phyloP scores from a whole-genome alignment of 2,888 invertebrate species.

The Spisula subtruncata region DNA sequence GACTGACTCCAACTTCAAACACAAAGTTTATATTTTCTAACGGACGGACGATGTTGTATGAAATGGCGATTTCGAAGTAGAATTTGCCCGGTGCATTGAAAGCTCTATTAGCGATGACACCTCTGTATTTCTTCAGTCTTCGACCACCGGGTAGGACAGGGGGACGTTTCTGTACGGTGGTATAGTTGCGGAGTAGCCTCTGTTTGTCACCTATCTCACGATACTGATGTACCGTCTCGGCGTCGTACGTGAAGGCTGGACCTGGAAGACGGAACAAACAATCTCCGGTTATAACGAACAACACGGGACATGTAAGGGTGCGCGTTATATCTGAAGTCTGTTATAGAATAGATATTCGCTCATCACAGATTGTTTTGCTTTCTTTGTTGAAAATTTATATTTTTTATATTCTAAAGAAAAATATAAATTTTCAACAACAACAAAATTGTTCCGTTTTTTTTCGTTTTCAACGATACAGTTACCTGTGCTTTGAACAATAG shows the following conservation, averaged over 20 bases:
- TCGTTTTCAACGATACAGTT: too few relatives aligned
- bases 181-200: constrained; percentile 66
- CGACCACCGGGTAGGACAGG: constrained; percentile 55
- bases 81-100: constrained; percentile 71
- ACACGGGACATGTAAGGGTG: too few relatives aligned
- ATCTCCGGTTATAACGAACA: too few relatives aligned
- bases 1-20: constrained; percentile 74
- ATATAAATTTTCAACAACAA: too few relatives aligned
- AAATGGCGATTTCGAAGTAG: constrained; percentile 71
- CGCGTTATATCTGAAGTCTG: too few relatives aligned
- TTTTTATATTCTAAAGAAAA: too few relatives aligned
- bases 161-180: constrained; percentile 60
- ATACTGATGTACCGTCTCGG: constrained; percentile 73
- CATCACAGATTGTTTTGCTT: too few relatives aligned
- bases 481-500: too few relatives aligned
- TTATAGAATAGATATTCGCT: too few relatives aligned
- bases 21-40: constrained; percentile 76
- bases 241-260: constrained; percentile 69
- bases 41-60: constrained; percentile 66
- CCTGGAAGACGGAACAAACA: constrained; percentile 53
- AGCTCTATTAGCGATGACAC: constrained; percentile 68
- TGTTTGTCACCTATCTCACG: constrained; percentile 71
- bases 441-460: too few relatives aligned
- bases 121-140: constrained; percentile 71
- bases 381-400: too few relatives aligned